phyloP scores from a whole-genome alignment of 2,113 vertebrate genomes.

The Lophochroa leadbeateri region DNA sequence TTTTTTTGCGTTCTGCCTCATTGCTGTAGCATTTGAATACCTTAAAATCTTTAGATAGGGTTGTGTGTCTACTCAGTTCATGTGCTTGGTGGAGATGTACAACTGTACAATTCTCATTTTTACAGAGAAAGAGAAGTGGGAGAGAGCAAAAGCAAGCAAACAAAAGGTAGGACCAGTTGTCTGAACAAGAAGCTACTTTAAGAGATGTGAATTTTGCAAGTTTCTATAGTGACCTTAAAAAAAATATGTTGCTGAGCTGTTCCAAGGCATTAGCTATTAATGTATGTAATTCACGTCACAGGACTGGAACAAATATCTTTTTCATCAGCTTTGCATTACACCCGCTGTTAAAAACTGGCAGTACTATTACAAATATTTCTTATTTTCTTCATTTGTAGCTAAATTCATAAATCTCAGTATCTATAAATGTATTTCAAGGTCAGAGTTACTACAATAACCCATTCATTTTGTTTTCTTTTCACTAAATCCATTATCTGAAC shows the following conservation, averaged over 20 bases:
- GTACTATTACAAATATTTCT: neutral
- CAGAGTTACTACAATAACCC: slow-evolving; percentile 64
- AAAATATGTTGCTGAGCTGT: neutral
- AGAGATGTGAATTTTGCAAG: neutral
- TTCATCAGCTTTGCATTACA: neutral
- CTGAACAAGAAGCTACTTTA: neutral
- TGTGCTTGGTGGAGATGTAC: neutral
- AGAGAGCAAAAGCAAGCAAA: neutral
- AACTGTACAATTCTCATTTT: neutral
- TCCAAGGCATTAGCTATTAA: neutral
- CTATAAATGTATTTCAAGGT: slow-evolving; percentile 71
- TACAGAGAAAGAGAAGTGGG: neutral
- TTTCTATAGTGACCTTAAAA: neutral
- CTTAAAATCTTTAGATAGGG: neutral
- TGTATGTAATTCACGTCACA: neutral
- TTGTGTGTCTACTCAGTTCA: neutral
- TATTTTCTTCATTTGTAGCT: slow-evolving; percentile 36
- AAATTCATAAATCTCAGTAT: slow-evolving; percentile 64
- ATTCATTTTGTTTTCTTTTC: slow-evolving; percentile 78
- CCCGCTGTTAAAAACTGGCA: neutral
- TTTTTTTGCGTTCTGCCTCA: neutral
- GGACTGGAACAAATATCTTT: neutral
- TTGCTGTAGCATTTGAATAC: neutral
- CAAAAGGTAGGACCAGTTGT: neutral
- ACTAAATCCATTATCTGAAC: slow-evolving; percentile 77